These are phyloP conservation scores for Xyliphius kryptos DNA, from an alignment of 2,113 vertebrate genomes.

Conservation along the genomic window DNA sequence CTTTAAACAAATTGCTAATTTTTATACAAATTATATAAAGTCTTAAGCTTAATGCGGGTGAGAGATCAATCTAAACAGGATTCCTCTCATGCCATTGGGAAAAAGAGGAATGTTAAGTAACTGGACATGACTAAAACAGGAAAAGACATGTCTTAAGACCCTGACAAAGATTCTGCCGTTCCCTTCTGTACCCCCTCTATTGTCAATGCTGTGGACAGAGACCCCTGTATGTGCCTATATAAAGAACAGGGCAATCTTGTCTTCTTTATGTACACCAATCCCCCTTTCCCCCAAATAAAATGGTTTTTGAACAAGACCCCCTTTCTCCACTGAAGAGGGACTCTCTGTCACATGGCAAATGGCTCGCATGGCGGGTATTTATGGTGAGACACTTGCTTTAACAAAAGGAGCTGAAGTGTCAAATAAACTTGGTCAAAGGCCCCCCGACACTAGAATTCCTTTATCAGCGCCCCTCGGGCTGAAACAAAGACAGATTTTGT, in stretches of 20 bases:
- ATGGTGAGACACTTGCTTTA: constrained; percentile 79
- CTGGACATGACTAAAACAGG: too few species aligned
- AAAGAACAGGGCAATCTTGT: constrained; percentile 51
- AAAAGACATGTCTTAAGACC: too few species aligned
- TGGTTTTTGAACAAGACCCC: constrained; percentile 84
- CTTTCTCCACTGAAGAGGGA: constrained; percentile 95
- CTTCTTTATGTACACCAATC: constrained; percentile 48
- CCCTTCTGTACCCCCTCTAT: constrained; percentile 58
- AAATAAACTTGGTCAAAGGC: constrained; percentile 83
- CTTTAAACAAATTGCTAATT: too few species aligned
- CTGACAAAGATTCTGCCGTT: too few species aligned
- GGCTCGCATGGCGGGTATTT: constrained; percentile 89
- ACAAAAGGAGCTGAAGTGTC: constrained; percentile 88
- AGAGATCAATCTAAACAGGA: too few species aligned
- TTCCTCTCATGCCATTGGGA: too few species aligned
- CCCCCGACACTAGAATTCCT: constrained; percentile 83
- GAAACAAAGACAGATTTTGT: constrained; percentile 83
- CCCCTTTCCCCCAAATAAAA: constrained; percentile 82
- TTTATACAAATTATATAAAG: too few species aligned
- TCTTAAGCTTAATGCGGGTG: too few species aligned
- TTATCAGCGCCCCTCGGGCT: constrained; percentile 81
- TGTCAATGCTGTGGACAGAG: constrained; percentile 59
- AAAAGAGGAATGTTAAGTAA: too few species aligned
- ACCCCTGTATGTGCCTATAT: constrained; percentile 66
- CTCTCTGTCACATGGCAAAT: constrained; percentile 88